These are phyloP conservation scores for Apotomis betuletana DNA, from an alignment of 2,888 invertebrate species.

Conservation along the genomic window DNA sequence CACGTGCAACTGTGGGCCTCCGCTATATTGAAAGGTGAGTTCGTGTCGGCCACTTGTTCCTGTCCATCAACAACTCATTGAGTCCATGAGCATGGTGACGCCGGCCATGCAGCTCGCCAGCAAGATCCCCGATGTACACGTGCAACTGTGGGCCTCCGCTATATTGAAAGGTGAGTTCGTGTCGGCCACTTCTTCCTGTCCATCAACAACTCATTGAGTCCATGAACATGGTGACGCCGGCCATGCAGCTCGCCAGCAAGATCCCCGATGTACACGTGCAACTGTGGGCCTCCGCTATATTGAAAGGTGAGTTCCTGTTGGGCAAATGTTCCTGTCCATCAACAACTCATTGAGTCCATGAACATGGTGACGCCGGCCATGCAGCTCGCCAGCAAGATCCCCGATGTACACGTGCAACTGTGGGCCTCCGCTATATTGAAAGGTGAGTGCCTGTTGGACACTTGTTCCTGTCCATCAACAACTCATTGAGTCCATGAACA, in stretches of 20 bases:
- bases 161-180: constrained; percentile 94
- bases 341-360: too few species aligned
- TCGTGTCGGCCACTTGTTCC: too few species aligned
- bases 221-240: constrained; percentile 99
- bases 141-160: constrained; percentile 98
- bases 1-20: constrained; percentile 99
- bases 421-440: constrained; percentile 99
- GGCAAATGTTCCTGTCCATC: too few species aligned
- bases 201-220: too few species aligned
- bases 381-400: constrained; percentile 99
- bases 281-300: constrained; percentile 98
- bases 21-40: constrained; percentile 94
- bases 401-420: constrained; percentile 98
- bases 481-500: constrained; percentile 99
- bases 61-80: too few species aligned
- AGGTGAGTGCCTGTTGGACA: too few species aligned
- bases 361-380: constrained; percentile 99
- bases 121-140: constrained; percentile 99
- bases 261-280: constrained; percentile 99
- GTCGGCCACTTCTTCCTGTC: too few species aligned
- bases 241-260: constrained; percentile 98
- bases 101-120: constrained; percentile 99
- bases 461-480: too few species aligned
- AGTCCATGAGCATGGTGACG: constrained; percentile 99
- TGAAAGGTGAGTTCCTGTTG: constrained; percentile 93